Base-by-base conservation (phyloP, 1,140 invertebrate species). In the Reticulitermes speratus region DNA sequence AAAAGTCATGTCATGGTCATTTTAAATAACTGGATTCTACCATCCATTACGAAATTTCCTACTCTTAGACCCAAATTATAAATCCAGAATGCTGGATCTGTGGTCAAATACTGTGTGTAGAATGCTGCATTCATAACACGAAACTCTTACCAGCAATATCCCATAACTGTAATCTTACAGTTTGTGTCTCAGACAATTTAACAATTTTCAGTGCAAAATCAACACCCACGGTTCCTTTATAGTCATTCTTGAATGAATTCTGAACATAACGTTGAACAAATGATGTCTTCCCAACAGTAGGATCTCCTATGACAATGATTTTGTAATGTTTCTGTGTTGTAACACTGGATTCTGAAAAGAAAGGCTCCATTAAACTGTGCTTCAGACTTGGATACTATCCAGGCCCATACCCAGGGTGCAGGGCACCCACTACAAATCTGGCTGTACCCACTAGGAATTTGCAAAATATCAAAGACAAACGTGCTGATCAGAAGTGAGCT, bases 171-270 rank as follows among this genome's bases (percentile, higher is more conserved):
- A 94, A 89, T 89, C 93, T 94, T 23, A 94, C 90, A 6, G 91
- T 93, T 88, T 93, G 92, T 44, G 90, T 91, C 55, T 93, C 92
- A 83, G 92, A 91, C 91, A 92, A 93, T 87, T 93, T 92, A 11
- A 94, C 90, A 82, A 94, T 92, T 90, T 94, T 94, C 86, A 94
- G 89, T 23, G 93, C 93, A 91, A 94, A 94, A 88, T 94, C 93
- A 86, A 94, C 93, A 59, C 92, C 92, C 19, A 93, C 91, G 9
- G 92, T 93, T 23, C 92, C 92, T 89, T 93, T 93, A 89, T 93
- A 93, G 87, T 92, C 91, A 86, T 89, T 89, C 82, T 90, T 90
- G 87, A 90, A 93, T n/a, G 90, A 89, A 87, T 92, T 91, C 87
- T 92, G 91, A 21, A 92, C 90, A 88, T 93, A 93, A 30, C 92